Conservation (phyloP, 2,888 invertebrate species). For the Gymnosoma rotundatum region DNA sequence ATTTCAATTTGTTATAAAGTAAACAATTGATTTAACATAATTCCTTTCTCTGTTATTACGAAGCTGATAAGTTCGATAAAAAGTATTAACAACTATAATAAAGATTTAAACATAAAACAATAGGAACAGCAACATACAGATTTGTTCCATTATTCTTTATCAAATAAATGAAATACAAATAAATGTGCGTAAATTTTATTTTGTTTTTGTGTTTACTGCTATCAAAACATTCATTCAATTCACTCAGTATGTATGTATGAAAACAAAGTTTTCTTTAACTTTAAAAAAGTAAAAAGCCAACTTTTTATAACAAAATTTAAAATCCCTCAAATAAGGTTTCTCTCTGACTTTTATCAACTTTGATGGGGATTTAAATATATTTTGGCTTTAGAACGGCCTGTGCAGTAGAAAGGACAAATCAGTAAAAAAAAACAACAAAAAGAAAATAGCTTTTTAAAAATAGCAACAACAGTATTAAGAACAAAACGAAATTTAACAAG, state of each 20-base stretch:
- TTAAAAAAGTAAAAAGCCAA: slow-evolving; percentile 24
- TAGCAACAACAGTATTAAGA: background rate
- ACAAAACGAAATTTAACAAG: no score
- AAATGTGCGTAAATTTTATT: background rate
- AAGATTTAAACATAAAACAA: no score
- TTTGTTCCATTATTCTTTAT: no score
- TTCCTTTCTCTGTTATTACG: no score
- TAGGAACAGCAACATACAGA: no score
- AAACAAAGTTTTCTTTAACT: slow-evolving; percentile 28
- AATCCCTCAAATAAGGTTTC: slow-evolving; percentile 45
- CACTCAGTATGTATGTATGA: background rate
- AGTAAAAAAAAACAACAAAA: slow-evolving; percentile 37
- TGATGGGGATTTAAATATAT: slow-evolving; percentile 54
- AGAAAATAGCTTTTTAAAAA: slow-evolving; percentile 24
- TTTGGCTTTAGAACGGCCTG: slow-evolving; percentile 32
- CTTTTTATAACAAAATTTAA: slow-evolving; percentile 55
- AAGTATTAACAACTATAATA: no score
- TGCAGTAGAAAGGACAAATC: background rate
- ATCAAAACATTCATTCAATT: background rate
- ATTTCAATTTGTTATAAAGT: no score
- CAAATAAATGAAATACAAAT: background rate
- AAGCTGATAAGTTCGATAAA: no score
- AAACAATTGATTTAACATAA: no score
- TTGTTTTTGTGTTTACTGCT: background rate
- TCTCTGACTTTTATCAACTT: slow-evolving; percentile 19